phyloP scores from a whole-genome alignment of 2,113 vertebrate genomes.

The Macquaria australasica region DNA sequence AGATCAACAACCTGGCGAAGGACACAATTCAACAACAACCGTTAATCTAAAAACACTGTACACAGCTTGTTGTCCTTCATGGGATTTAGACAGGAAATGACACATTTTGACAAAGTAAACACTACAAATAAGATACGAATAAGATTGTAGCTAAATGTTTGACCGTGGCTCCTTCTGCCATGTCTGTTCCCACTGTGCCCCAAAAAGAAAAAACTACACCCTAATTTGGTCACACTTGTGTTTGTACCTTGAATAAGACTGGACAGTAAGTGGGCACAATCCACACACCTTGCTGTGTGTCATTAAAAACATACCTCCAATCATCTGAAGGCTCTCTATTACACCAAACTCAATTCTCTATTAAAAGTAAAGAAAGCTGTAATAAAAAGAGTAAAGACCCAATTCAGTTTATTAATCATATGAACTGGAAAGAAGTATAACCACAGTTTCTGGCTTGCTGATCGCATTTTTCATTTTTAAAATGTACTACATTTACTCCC shows the following conservation, averaged over 20 bases:
- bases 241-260: background rate
- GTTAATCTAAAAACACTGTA: background rate
- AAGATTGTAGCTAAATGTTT: background rate
- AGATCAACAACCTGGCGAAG: conserved; percentile 92
- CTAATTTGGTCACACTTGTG: background rate
- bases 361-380: background rate
- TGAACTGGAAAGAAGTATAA: background rate
- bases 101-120: background rate
- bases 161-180: background rate
- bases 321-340: background rate
- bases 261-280: background rate
- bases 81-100: background rate
- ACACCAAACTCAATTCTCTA: background rate
- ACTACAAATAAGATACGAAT: too few relatives aligned
- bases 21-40: conserved; percentile 13
- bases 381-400: background rate
- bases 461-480: conserved; percentile 6
- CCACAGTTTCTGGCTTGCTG: background rate
- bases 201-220: background rate
- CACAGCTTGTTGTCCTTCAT: background rate
- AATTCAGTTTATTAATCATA: background rate
- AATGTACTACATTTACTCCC: background rate
- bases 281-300: background rate
- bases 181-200: background rate
- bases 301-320: background rate